phyloP scores from a whole-genome alignment of 2,888 invertebrate species.

The Xanthia icteritia region DNA sequence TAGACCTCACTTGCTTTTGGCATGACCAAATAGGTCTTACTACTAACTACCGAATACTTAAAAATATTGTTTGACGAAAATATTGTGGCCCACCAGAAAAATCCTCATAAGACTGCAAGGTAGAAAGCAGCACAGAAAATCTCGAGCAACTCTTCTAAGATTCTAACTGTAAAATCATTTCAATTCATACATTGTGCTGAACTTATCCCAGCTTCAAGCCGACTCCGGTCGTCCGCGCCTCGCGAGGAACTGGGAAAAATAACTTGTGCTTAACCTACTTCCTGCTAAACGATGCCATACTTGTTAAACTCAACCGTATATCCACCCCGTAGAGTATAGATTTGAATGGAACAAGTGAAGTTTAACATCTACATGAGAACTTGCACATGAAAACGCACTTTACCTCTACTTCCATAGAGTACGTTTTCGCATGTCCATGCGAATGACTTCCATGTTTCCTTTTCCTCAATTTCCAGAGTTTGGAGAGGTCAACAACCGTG shows the following conservation, averaged over 20 bases:
- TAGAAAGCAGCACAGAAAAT: slow-evolving; percentile 1
- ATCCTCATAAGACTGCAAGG: neutral
- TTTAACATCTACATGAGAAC: slow-evolving; percentile 25
- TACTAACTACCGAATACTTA: too few species aligned
- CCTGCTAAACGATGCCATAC: slow-evolving; percentile 30
- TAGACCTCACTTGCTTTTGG: too few species aligned
- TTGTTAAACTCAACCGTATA: slow-evolving; percentile 32
- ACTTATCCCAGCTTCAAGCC: slow-evolving; percentile 54
- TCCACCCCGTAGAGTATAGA: neutral
- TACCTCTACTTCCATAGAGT: accelerated
- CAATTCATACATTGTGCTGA: slow-evolving; percentile 31
- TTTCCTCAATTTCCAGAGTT: slow-evolving; percentile 56
- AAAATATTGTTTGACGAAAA: neutral
- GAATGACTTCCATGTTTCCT: slow-evolving; percentile 48
- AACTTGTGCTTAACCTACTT: slow-evolving; percentile 75
- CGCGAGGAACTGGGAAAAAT: slow-evolving; percentile 69
- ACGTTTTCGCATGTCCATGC: slow-evolving; percentile 2
- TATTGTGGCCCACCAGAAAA: neutral
- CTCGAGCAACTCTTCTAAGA: neutral
- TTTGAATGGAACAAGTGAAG: slow-evolving; percentile 1
- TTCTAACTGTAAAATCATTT: slow-evolving; percentile 29
- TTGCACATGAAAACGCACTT: slow-evolving; percentile 40
- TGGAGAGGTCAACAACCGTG: slow-evolving; percentile 65
- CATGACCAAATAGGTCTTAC: neutral
- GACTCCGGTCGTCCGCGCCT: slow-evolving; percentile 42